phyloP scores from a whole-genome alignment of 2,113 vertebrate species.

The Alosa alosa region DNA sequence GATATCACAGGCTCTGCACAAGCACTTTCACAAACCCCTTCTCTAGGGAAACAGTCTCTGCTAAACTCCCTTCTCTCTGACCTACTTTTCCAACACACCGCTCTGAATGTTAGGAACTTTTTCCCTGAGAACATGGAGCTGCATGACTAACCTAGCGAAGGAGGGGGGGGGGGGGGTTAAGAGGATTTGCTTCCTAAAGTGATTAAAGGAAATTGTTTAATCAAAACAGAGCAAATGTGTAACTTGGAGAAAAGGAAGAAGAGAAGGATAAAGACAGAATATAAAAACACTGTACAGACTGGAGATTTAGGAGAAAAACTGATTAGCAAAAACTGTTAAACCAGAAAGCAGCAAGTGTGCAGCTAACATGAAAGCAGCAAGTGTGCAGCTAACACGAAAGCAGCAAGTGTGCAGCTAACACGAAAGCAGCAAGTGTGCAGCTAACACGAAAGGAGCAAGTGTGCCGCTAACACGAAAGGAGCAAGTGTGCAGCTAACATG shows the following conservation, averaged over 20 bases:
- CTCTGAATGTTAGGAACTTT: neutral
- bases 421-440: neutral
- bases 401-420: neutral
- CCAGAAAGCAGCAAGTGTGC: neutral
- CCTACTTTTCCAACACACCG: neutral
- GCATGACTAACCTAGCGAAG: neutral
- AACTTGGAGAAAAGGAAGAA: neutral
- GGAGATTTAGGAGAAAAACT: neutral
- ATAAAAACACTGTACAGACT: neutral
- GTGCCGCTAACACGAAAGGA: neutral
- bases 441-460: neutral
- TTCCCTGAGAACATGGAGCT: neutral
- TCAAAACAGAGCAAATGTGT: neutral
- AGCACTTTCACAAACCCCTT: neutral
- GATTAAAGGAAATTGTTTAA: neutral
- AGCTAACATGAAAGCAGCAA: neutral
- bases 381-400: neutral
- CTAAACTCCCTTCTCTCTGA: neutral
- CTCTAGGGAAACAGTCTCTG: neutral
- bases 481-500: neutral
- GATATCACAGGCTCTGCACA: neutral
- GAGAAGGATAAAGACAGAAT: neutral
- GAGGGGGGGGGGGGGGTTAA: neutral
- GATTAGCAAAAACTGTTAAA: neutral
- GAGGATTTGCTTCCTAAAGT: conserved; percentile 1